Evolutionary conservation across 1,140 invertebrate genomes (phyloP), one percentile per base, ranked within the genome.

Genomic region (Nasonia vitripennis): DNA sequence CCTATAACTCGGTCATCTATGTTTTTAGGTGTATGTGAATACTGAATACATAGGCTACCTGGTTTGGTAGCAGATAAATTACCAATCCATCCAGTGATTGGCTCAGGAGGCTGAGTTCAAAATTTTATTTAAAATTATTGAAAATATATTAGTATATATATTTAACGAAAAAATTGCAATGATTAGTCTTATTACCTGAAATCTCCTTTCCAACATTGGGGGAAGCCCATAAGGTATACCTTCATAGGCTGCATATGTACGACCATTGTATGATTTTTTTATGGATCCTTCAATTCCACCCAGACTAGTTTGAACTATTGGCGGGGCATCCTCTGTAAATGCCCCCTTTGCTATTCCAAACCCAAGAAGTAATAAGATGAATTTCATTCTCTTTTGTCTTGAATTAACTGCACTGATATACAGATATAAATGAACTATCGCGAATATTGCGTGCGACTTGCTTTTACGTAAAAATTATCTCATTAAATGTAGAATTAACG

Each of bases 151-250:
- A 55, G 17, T 5, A 20, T 17, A 17, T 78, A 78, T 23, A 37
- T 37, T 23, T 34, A 75, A 5, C 14, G 20, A 71, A 71, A 71
- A 3, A 11, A 71, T 17, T 34, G n/a, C 3, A 7, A 27, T 9
- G 20, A 1, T 70, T 11, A 70, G 14, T 67, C 7, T 45, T 45
- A 55, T 79, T 67, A 79, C 78, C 34, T 41, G 48, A 45, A 79
- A 79, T 67, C 78, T 23, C 51, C 78, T 79, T 17, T 83, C 23
- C 27, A 81, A 85, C 2, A 70, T 37, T 67, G 87, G 87, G 17
- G 85, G 85, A n/a, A 81, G 31, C 10, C 86, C 87, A 71, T 85
- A 87, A 34, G 87, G 87, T 77, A 87, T 86, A 48, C 87, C 87
- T 84, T 87, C 87, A 51, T 75, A 87, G 48, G 85, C 87, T 62